Conservation (phyloP, 2,888 invertebrate genomes). For the Nomada hirtipes region DNA sequence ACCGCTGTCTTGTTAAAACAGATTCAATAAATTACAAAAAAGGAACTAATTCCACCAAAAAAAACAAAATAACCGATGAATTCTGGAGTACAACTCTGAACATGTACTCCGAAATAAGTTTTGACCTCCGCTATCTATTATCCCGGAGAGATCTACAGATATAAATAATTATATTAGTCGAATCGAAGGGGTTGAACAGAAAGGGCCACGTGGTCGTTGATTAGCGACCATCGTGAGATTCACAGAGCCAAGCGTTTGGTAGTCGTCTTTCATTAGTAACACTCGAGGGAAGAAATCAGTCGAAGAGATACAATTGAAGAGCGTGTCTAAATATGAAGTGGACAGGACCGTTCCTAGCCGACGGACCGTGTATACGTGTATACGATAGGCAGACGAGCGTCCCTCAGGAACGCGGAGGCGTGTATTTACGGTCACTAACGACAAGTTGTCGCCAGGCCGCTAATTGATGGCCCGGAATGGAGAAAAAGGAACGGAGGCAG, state of each 20-base stretch:
- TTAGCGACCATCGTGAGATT: background rate
- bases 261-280: background rate
- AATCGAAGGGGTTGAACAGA: too few relatives aligned
- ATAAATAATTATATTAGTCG: too few relatives aligned
- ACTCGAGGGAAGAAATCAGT: background rate
- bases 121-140: too few relatives aligned
- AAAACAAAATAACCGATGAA: too few relatives aligned
- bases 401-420: conserved; percentile 27
- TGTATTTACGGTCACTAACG: conserved; percentile 60
- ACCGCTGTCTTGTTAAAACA: background rate
- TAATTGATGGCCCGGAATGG: conserved; percentile 67
- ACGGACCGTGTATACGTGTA: background rate
- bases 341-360: conserved; percentile 20
- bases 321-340: conserved; percentile 25
- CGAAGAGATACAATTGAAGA: conserved; percentile 7
- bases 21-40: background rate
- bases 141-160: too few relatives aligned
- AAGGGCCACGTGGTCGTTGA: background rate
- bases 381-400: background rate
- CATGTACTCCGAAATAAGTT: too few relatives aligned
- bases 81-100: too few relatives aligned
- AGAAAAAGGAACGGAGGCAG: conserved; percentile 24
- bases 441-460: conserved; percentile 58
- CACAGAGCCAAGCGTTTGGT: background rate
- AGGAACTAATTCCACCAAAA: too few relatives aligned